phyloP scores from a whole-genome alignment of 1,140 invertebrate species.

The Drosophila eugracilis region DNA sequence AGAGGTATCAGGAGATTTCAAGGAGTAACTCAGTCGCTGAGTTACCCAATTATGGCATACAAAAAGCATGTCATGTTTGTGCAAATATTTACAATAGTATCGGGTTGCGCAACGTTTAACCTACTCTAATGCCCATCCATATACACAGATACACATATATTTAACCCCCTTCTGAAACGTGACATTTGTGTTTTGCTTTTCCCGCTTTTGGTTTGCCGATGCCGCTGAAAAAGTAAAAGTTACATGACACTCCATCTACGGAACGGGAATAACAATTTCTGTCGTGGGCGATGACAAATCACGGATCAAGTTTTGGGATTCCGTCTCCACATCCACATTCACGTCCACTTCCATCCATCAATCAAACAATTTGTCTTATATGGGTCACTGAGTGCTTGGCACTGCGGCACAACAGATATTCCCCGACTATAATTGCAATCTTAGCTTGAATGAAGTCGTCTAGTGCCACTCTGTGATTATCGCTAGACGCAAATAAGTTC shows the following conservation, averaged over 20 bases:
- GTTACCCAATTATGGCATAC: slow-evolving; percentile 56
- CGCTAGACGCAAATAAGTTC: not conserved
- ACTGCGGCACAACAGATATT: not conserved
- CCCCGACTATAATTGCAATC: slow-evolving; percentile 1
- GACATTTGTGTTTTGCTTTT: slow-evolving; percentile 60
- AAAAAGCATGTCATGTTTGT: slow-evolving; percentile 41
- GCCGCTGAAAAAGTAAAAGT: slow-evolving; percentile 71
- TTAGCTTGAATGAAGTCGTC: slow-evolving; percentile 3
- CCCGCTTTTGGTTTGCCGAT: slow-evolving; percentile 18
- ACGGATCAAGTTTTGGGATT: slow-evolving; percentile 13
- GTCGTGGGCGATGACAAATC: slow-evolving; percentile 44
- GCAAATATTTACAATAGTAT: slow-evolving; percentile 68
- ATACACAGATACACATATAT: not conserved
- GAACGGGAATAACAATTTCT: slow-evolving; percentile 48
- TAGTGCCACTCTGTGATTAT: not conserved
- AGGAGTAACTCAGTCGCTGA: too few relatives aligned
- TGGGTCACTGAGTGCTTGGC: slow-evolving; percentile 32
- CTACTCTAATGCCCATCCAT: slow-evolving; percentile 18
- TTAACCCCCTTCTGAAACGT: slow-evolving; percentile 23
- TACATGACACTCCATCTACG: slow-evolving; percentile 64
- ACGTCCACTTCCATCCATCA: slow-evolving; percentile 26
- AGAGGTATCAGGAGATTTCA: not conserved
- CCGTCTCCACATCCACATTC: not conserved
- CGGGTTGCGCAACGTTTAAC: slow-evolving; percentile 54
- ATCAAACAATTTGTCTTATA: slow-evolving; percentile 46